phyloP scores from a whole-genome alignment of 2,113 vertebrate genomes.

The Isurus oxyrinchus region DNA sequence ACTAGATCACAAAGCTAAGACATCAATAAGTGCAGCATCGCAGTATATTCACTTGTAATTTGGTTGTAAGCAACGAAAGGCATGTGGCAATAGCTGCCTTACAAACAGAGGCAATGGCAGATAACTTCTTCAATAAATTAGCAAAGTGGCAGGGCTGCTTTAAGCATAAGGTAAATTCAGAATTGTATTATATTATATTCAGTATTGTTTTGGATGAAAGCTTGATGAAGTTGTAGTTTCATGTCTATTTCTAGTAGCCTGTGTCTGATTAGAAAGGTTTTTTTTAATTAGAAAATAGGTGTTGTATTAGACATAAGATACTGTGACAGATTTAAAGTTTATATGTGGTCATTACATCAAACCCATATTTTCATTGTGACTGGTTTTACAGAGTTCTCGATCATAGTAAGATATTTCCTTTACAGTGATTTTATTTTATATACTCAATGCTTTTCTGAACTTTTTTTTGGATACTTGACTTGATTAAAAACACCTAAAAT shows the following conservation, averaged over 20 bases:
- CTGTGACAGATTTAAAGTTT: background rate
- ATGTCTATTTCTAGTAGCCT: background rate
- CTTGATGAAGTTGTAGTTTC: background rate
- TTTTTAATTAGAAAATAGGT: background rate
- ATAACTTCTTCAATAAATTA: background rate
- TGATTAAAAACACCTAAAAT: background rate
- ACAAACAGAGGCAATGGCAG: background rate
- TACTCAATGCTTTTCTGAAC: background rate
- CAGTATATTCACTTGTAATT: background rate
- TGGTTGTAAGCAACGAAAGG: background rate
- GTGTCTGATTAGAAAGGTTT: background rate
- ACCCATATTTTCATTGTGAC: background rate
- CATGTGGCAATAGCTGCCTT: background rate
- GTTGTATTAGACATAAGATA: background rate
- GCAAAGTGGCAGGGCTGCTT: background rate
- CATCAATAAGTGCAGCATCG: background rate
- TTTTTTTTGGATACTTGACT: background rate
- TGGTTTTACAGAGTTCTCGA: background rate
- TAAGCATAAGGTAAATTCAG: background rate
- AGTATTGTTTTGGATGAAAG: background rate
- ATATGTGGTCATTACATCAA: background rate
- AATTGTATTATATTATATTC: background rate
- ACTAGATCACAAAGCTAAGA: background rate
- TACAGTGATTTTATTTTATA: background rate
- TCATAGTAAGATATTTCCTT: background rate